phyloP scores from a whole-genome alignment of 1,140 invertebrate species.

The Magallana gigas region DNA sequence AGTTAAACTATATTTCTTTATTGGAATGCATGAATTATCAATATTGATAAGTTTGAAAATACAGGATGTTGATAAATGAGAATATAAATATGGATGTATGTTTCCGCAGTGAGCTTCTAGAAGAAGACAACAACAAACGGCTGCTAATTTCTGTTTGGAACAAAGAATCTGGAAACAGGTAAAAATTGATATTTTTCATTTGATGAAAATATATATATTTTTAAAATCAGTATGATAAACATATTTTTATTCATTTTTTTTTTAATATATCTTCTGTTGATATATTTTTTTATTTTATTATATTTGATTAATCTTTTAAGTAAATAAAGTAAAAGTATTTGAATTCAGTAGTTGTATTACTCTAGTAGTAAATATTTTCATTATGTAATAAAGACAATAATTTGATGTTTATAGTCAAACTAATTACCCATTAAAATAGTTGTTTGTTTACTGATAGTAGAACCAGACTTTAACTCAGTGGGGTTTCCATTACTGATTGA shows the following conservation, averaged over 20 bases:
- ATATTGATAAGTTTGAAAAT: no score
- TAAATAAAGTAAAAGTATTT: no score
- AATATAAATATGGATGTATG: neutral
- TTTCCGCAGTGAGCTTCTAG: conserved; percentile 75
- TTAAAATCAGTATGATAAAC: neutral
- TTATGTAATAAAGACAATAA: no score
- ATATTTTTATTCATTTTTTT: no score
- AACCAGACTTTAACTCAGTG: neutral
- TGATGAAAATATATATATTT: neutral
- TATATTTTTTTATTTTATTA: no score
- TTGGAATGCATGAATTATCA: no score
- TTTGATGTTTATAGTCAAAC: neutral
- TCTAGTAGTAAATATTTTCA: no score
- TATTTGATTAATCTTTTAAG: no score
- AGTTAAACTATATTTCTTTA: neutral
- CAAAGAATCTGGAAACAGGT: conserved; percentile 79
- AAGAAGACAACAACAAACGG: conserved; percentile 79
- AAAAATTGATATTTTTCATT: conserved; percentile 54
- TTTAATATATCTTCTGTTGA: no score
- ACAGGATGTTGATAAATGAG: no score
- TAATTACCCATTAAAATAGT: neutral
- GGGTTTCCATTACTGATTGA: neutral
- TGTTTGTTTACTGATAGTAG: conserved; percentile 21
- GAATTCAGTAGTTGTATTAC: no score
- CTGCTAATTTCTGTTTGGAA: conserved; percentile 81